Base-by-base conservation (phyloP, 2,888 invertebrate genomes). In the Brachynemurus nebulosus region DNA sequence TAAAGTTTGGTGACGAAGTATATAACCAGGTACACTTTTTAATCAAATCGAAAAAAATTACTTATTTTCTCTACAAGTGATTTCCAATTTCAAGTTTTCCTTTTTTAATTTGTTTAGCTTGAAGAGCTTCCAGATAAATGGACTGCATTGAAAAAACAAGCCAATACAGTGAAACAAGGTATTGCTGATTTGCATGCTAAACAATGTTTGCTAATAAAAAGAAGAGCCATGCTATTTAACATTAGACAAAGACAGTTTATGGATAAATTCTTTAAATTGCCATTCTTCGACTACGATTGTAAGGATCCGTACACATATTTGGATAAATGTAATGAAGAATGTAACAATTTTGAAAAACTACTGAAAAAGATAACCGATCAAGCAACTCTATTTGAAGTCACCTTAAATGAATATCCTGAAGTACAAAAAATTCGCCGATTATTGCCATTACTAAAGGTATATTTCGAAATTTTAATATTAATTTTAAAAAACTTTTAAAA, bases 101-200 rank as follows among this genome's bases (percentile, higher is more conserved):
- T n/a, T n/a, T n/a, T n/a, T n/a, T n/a, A n/a, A n/a, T n/a, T 17
- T 47, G 46, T 50, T 14, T 52, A 71, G 69, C 57, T 82, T 53
- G 73, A 83, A 59, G 80, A 88, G 54, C 66, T 95, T 35, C 95
- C 95, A 0, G 89, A 90, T 52, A 77, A 75, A 54, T 96, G 95
- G 95, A 72, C 74, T 41, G 81, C 79, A 53, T 72, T 89, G 6
- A 89, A 92, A 61, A 89, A 88, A 64, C 68, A 82, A 46, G 83
- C 86, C 1, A 78, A 86, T 2, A 76, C 80, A 42, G 79, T 86
- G 40, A 90, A 89, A 62, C 89, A 90, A 60, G 72, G 77, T 38
- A 88, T 93, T 30, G 84, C 83, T 1, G 92, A 95, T 14, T 69
- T 93, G 48, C 88, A 92, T 62, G 83, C 88, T 3, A 80, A 80